These are phyloP conservation scores for Carterocephalus palaemon DNA, from an alignment of 2,888 invertebrate genomes.

Conservation along the genomic window DNA sequence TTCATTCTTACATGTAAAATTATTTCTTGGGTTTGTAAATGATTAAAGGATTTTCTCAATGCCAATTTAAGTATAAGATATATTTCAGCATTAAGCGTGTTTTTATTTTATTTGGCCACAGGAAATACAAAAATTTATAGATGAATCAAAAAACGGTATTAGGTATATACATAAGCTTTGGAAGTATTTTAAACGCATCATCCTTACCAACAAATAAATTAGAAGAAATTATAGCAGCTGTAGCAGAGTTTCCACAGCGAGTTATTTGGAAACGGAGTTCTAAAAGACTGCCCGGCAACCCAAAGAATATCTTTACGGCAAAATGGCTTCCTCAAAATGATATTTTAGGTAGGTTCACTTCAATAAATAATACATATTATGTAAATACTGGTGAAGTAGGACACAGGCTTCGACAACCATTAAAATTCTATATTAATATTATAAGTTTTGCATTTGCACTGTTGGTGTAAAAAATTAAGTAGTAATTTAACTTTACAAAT, in stretches of 20 bases:
- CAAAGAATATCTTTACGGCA: constrained; percentile 74
- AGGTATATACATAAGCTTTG: constrained; percentile 87
- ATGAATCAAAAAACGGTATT: constrained; percentile 81
- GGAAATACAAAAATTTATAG: constrained; percentile 80
- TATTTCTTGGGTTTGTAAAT: neutral
- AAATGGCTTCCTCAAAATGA: constrained; percentile 83
- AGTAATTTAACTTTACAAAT: too few species aligned
- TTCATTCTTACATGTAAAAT: neutral
- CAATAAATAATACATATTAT: neutral
- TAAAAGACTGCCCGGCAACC: constrained; percentile 69
- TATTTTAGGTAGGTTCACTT: constrained; percentile 74
- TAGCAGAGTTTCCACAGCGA: constrained; percentile 80
- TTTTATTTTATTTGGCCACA: constrained; percentile 39
- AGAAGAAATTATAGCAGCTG: constrained; percentile 77
- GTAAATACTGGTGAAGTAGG: too few species aligned
- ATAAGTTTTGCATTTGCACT: neutral
- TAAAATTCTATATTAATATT: neutral
- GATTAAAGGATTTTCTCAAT: too few species aligned
- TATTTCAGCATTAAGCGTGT: neutral
- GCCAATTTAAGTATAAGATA: too few species aligned
- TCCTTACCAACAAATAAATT: constrained; percentile 79
- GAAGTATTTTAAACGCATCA: constrained; percentile 83
- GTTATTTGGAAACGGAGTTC: constrained; percentile 87
- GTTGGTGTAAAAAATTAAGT: too few species aligned
- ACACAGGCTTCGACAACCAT: too few species aligned